Evolutionary conservation across 2,797 vertebrate genomes (phyloP).

Genomic region (Sebastes taczanowskii): DNA sequence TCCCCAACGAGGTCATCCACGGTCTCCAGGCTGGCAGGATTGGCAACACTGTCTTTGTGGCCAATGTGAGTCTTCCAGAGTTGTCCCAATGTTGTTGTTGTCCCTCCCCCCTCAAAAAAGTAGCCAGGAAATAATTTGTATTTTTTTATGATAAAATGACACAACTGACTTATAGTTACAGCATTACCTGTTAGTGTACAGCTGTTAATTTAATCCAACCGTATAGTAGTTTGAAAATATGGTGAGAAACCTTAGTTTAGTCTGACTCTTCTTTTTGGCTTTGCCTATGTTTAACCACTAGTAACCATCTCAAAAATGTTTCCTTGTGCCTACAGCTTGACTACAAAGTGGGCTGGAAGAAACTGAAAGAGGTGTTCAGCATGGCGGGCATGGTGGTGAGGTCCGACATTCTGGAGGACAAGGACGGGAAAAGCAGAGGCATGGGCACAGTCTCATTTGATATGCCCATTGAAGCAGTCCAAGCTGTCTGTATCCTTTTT

Average conservation of each 20-base stretch:
- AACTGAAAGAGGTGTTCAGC: slow-evolving; percentile 97
- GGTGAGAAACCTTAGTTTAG: not conserved
- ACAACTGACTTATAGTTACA: not conserved
- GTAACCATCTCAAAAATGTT: not conserved
- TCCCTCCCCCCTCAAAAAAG: not conserved
- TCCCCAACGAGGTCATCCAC: slow-evolving; percentile 94
- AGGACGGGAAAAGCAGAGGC: slow-evolving; percentile 96
- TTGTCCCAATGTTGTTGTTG: not conserved
- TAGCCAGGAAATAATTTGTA: not conserved
- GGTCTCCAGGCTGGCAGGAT: slow-evolving; percentile 96
- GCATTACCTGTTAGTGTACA: not conserved
- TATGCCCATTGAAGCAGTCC: slow-evolving; percentile 96
- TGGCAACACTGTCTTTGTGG: slow-evolving; percentile 94
- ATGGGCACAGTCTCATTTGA: slow-evolving; percentile 98
- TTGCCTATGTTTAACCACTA: not conserved
- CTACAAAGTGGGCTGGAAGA: slow-evolving; percentile 99
- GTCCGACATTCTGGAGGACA: slow-evolving; percentile 95
- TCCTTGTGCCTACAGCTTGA: slow-evolving; percentile 85
- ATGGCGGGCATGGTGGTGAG: slow-evolving; percentile 94
- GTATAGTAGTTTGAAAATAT: not conserved
- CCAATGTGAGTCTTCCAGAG: slow-evolving; percentile 86
- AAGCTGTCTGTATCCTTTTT: slow-evolving; percentile 98
- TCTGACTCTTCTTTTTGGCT: not conserved
- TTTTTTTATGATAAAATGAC: not conserved
- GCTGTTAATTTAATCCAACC: not conserved